Evolutionary conservation across 2,797 vertebrate genomes (phyloP), one percentile per base, ranked within the genome.

Genomic region (Gymnodraco acuticeps): DNA sequence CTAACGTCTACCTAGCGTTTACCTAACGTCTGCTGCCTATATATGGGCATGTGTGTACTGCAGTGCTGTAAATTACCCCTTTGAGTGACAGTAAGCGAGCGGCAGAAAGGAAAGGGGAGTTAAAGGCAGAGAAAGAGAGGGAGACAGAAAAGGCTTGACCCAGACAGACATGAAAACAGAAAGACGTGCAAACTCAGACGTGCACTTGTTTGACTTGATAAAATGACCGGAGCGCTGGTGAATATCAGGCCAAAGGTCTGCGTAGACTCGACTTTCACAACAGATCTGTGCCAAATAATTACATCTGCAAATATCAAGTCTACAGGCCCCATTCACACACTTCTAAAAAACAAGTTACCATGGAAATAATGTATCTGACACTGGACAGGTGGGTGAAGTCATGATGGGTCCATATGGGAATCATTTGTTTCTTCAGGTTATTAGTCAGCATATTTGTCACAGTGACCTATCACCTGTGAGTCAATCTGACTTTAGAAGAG

Each of bases 21-120:
- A 94, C 90, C 93, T 94, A 94, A 94, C 7, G 94, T 94, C 95
- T 95, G 93, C 91, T 93, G 94, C 89, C 94, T 93, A 93, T 95
- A 94, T 95, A 95, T 91, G 94, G 94, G 19, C 72, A 52, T 86
- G 70, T 85, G 81, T 80, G 73, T 70, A 51, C 43, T 68, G 50
- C 64, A 80, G 72, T 64, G 23, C 69, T 3, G 68, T 74, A 63
- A 85, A 70, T 83, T 81, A 87, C 83, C 85, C 84, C 85, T 84
- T 65, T 77, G 43, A 64, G 65, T 80, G 77, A 75, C 1, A 52
- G 59, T 69, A 64, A 64, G 61, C 17, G 5, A 63, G 58, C 0
- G 52, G 77, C 73, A 20, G 31, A 74, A 73, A 47, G 64, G 10
- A 64, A 70, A 73, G 74, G 17, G 63, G 73, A 72, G 65, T 64